These are phyloP conservation scores for Macrostomum lignano DNA, from an alignment of 1,140 invertebrate species.

Conservation along the genomic window DNA sequence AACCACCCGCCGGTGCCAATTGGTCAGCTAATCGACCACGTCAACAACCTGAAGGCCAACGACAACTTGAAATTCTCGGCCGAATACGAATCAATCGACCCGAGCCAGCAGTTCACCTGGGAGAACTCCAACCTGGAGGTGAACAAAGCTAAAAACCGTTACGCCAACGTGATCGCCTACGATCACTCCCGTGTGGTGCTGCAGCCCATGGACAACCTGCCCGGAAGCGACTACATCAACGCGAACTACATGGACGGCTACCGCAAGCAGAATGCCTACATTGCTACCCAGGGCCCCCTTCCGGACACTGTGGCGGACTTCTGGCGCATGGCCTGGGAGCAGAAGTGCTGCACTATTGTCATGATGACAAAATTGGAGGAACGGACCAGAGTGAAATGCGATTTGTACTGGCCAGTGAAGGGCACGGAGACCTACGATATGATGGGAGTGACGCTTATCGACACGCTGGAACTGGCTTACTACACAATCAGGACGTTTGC, in stretches of 20 bases:
- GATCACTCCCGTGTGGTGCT: slow-evolving; percentile 75
- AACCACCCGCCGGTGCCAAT: slow-evolving; percentile 81
- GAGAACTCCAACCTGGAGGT: slow-evolving; percentile 76
- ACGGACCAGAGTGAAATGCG: slow-evolving; percentile 88
- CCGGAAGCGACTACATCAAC: slow-evolving; percentile 58
- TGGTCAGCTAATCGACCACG: slow-evolving; percentile 64
- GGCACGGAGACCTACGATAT: slow-evolving; percentile 14
- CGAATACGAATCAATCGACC: slow-evolving; percentile 35
- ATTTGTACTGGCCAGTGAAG: slow-evolving; percentile 29
- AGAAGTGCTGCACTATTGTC: slow-evolving; percentile 92
- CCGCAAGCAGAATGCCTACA: slow-evolving; percentile 6
- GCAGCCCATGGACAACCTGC: slow-evolving; percentile 29
- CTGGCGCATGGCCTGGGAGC: slow-evolving; percentile 98
- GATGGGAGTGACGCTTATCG: slow-evolving; percentile 50
- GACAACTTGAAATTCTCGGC: slow-evolving; percentile 69
- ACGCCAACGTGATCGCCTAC: slow-evolving; percentile 85
- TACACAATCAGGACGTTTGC: slow-evolving; percentile 91
- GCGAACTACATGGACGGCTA: slow-evolving; percentile 32
- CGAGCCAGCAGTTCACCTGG: slow-evolving; percentile 88
- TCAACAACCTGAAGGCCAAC: slow-evolving; percentile 69
- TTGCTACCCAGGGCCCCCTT: slow-evolving; percentile 36
- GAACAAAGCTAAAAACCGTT: slow-evolving; percentile 81
- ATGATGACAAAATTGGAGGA: slow-evolving; percentile 92
- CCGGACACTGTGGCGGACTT: slow-evolving; percentile 84
- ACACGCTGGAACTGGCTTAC: slow-evolving; percentile 76